These are phyloP conservation scores for Chaetodon trifascialis DNA, from an alignment of 2,113 vertebrate genomes.

Conservation along the genomic window DNA sequence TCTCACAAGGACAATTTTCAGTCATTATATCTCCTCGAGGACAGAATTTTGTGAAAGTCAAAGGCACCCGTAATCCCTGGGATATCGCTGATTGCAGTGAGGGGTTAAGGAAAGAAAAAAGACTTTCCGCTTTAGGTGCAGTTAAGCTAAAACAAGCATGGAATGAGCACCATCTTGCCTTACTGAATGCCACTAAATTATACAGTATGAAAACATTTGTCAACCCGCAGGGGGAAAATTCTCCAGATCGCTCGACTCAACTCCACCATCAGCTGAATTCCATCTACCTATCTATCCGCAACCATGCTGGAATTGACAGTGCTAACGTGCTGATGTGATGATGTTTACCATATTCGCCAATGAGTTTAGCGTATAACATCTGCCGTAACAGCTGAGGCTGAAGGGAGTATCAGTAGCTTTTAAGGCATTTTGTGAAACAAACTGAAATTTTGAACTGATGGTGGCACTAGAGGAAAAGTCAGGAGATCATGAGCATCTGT, in stretches of 20 bases:
- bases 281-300: too few relatives aligned
- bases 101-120: slow-evolving; percentile 46
- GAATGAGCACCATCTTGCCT: slow-evolving; percentile 49
- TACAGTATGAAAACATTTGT: slow-evolving; percentile 49
- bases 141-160: slow-evolving; percentile 54
- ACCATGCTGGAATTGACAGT: too few relatives aligned
- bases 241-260: background rate
- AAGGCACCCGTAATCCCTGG: slow-evolving; percentile 36
- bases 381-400: too few relatives aligned
- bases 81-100: slow-evolving; percentile 50
- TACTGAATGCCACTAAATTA: slow-evolving; percentile 55
- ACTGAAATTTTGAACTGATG: too few relatives aligned
- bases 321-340: too few relatives aligned
- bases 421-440: too few relatives aligned
- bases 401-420: too few relatives aligned
- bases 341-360: too few relatives aligned
- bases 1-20: slow-evolving; percentile 45
- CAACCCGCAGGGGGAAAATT: slow-evolving; percentile 28
- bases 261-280: background rate
- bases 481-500: background rate
- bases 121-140: slow-evolving; percentile 51
- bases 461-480: background rate
- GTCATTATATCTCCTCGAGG: slow-evolving; percentile 15
- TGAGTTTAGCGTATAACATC: too few relatives aligned
- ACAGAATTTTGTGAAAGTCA: slow-evolving; percentile 24